A percentile compares a stretch with the other conserved stretches of the same genome.
These are phyloP conservation scores for Palythoa grandis DNA, from an alignment of 92 coral and sea anemone genomes.

Conservation along the genomic window DNA sequence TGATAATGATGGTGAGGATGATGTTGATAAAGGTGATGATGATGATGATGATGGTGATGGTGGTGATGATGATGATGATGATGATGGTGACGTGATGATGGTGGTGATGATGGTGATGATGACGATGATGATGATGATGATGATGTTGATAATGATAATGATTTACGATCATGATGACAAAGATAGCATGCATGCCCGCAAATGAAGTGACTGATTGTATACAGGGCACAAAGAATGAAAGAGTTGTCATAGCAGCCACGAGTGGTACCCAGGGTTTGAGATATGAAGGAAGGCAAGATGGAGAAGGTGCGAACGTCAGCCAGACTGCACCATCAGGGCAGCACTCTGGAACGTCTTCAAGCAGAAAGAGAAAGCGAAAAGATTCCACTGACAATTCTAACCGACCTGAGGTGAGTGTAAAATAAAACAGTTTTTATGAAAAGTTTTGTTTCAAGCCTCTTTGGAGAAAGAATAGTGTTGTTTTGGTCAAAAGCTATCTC, in stretches of 20 bases:
- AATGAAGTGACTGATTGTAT: not conserved
- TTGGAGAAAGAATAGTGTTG: no score
- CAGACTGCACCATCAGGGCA: not conserved
- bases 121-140: no score
- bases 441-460: not conserved
- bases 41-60: no score
- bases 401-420: not conserved
- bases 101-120: no score
- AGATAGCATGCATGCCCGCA: not conserved
- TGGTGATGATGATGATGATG: no score
- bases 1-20: no score
- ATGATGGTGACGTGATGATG: no score
- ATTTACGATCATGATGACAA: no score
- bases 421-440: no score
- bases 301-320: not conserved
- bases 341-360: not conserved
- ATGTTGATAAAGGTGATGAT: no score
- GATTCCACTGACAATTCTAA: not conserved
- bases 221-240: conserved; percentile 17
- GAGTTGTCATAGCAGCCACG: conserved; percentile 19
- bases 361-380: conserved; percentile 25
- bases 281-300: not conserved
- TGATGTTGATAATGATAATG: no score
- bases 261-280: conserved; percentile 18
- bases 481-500: no score